A percentile compares a stretch with the other conserved stretches of the same genome.
Conservation (phyloP, 2,797 vertebrate species). For the Glossophaga mutica region DNA sequence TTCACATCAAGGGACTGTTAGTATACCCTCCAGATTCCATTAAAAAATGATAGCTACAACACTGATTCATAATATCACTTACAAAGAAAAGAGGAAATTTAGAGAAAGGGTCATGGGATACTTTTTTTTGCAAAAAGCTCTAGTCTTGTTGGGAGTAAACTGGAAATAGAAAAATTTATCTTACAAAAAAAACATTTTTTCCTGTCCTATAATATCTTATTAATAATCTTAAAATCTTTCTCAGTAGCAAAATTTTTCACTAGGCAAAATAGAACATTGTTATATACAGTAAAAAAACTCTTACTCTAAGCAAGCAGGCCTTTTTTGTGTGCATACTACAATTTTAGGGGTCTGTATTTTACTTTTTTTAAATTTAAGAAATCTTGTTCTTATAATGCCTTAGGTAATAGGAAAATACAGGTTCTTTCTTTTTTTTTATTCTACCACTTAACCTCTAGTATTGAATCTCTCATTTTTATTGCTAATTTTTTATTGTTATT, state of each 20-base stretch:
- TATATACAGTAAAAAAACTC: background rate
- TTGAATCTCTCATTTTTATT: background rate
- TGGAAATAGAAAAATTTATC: background rate
- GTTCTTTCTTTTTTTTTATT: background rate
- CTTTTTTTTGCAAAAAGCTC: background rate
- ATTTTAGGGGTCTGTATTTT: background rate
- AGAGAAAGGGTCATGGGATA: background rate
- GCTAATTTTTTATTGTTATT: too few species aligned
- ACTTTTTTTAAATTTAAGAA: background rate
- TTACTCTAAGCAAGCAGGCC: background rate
- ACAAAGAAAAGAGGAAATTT: constrained; percentile 46
- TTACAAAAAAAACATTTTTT: background rate
- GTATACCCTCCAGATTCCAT: constrained; percentile 4
- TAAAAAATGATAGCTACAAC: background rate
- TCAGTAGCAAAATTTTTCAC: background rate
- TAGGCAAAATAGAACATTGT: background rate
- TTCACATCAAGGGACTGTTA: constrained; percentile 36
- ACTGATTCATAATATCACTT: background rate
- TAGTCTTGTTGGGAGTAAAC: background rate
- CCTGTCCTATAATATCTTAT: background rate
- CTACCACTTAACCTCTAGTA: background rate
- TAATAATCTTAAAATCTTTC: background rate
- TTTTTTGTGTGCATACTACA: background rate
- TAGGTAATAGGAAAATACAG: background rate
- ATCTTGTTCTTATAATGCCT: background rate